Base-by-base conservation (phyloP, 2,797 vertebrate genomes). In the Oreortyx pictus region DNA sequence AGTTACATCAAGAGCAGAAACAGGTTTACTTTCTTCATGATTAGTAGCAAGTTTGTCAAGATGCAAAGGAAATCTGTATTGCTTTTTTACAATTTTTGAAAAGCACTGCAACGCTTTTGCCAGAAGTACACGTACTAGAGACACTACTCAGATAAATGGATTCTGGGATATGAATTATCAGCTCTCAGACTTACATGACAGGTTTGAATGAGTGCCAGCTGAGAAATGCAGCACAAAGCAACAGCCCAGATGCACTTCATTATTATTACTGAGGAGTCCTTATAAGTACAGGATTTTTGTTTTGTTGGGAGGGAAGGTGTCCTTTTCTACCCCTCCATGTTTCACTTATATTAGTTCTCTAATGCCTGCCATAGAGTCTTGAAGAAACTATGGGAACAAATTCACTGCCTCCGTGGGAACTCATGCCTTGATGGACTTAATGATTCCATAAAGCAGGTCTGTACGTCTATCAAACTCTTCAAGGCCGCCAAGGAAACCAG, bases 201-300 rank as follows among this genome's bases (percentile, higher is more conserved):
- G 94, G 31, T 80, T 67, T 97, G 97, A 97, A 96, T 46, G 82
- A 86, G 74, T 82, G 96, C 96, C 98, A 98, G 95, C 77, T 78
- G 77, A 97, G 91, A 97, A 80, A 95, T 9, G 66, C 90, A 89
- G 94, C 46, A 57, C 78, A 96, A 97, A 96, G 95, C 77, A 95
- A 87, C 92, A 97, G 61, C 87, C 96, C 97, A 98, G 98, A 98
- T 97, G 97, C 87, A 94, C 93, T 97, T 97, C 94, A 74, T 89
- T 92, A 90, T 91, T 94, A 92, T 82, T 92, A 76, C 91, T 95
- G 86, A 96, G 65, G 89, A 97, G 96, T 98, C 96, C 90, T 94
- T 89, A 96, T 96, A 97, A 96, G 97, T 94, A 11, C 33, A 24
- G 23, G 37, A 62, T 73, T 90, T 33, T 81, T 57, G 4, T 76